Base-by-base conservation (phyloP, 2,113 vertebrate genomes). In the Myotis lucifugus region DNA sequence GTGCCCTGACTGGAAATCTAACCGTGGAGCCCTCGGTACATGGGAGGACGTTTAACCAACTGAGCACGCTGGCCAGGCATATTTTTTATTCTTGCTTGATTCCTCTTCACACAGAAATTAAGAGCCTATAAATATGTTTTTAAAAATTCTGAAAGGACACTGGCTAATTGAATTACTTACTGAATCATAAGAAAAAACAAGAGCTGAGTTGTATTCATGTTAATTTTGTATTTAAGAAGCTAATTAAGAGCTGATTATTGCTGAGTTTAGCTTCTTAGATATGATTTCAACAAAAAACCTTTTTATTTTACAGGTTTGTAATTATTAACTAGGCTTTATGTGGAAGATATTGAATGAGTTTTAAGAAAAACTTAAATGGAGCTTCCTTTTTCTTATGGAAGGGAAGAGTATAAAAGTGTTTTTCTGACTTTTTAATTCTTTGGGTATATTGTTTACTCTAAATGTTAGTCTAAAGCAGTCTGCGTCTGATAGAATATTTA, bases 221-320 rank as follows among this genome's bases (percentile, higher is more conserved):
- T 77, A 73, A 67, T 93, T 95, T 82, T 86, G 29, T 90, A 50
- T 59, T 90, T 69, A 78, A 70, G 87, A 85, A 77, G 50, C 52
- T 78, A 90, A 54, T 70, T 93, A 56, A 50, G 54, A 95, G 66
- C 46, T 84, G 25, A 34, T 83, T 46, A 73, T 37, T 61, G 56
- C 37, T 87, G n/a, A 86, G 32, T 37, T 83, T 90, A 81, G 34
- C 32, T 54, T 90, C 19, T 69, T 48, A 66, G 37, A 40, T 77
- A 37, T 54, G 42, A 83, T 72, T 86, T 93, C 76, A 82, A 61
- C 34, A 14, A 54, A 59, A 93, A 72, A 21, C 32, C 27, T 61
- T 82, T 82, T 85, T 48, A 46, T 77, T 87, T 64, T 70, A 76
- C 3, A 77, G 82, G 23, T 66, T 87, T 72, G 77, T 40, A 93